These are phyloP conservation scores for Atethmia centrago DNA, from an alignment of 2,888 invertebrate genomes.

Conservation along the genomic window DNA sequence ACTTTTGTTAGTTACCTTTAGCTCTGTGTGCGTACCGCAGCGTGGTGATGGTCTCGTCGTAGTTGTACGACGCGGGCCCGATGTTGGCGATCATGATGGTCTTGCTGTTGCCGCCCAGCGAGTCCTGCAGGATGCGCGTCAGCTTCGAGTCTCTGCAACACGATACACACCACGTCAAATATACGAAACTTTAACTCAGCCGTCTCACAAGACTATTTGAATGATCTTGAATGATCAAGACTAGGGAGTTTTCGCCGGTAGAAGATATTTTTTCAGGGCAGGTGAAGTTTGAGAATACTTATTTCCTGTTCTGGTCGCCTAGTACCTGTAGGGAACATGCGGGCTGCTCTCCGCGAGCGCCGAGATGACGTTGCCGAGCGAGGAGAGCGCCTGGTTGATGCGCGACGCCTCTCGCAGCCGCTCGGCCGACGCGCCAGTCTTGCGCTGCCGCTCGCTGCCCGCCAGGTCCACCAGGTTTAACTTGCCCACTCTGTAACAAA, in stretches of 20 bases:
- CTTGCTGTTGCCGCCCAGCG: constrained; percentile 99
- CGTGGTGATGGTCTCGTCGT: constrained; percentile 99
- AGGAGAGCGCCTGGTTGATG: constrained; percentile 98
- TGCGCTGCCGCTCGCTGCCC: constrained; percentile 99
- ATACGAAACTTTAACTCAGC: not conserved
- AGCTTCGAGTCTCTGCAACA: constrained; percentile 97
- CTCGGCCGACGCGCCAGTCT: constrained; percentile 98
- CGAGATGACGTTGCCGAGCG: constrained; percentile 99
- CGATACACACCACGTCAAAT: not conserved
- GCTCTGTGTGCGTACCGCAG: constrained; percentile 98
- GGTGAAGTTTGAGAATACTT: not conserved
- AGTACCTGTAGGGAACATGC: constrained; percentile 96
- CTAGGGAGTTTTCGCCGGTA: not conserved
- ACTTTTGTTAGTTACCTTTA: constrained; percentile 89
- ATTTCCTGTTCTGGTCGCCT: not conserved
- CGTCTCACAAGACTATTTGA: not conserved
- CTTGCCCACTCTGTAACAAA: constrained; percentile 94
- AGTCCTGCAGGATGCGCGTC: constrained; percentile 98
- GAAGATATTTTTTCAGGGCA: not conserved
- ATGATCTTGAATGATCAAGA: not conserved
- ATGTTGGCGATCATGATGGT: constrained; percentile 99
- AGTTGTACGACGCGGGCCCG: constrained; percentile 99
- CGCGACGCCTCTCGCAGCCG: constrained; percentile 98
- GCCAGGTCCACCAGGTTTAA: constrained; percentile 99
- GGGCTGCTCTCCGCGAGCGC: constrained; percentile 98